Base-by-base conservation (phyloP, 2,113 vertebrate species). In the Dendropsophus ebraccatus region DNA sequence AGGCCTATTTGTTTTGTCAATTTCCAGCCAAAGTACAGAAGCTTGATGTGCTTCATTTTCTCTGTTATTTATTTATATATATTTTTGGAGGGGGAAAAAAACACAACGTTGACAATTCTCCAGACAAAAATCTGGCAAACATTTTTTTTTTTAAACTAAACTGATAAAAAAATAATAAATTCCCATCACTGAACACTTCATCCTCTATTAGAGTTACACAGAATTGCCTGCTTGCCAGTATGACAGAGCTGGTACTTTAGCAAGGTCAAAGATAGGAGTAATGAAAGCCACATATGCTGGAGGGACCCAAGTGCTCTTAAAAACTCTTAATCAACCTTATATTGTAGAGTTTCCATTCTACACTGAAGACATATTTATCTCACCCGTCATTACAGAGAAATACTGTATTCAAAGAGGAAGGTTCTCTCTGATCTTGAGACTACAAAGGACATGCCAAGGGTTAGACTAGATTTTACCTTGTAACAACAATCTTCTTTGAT, bases 1-100 rank as follows among this genome's bases (percentile, higher is more conserved):
- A 5, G 58, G 50, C 76, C 47, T 58, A 80, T 86, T 86, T 86
- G 65, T 86, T 86, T 86, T 80, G 84, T 58, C 84, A 86, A 72
- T 86, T 72, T 80, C 35, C 32, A 58, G 49, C 49, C 50, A 32
- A 41, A 69, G 45, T 58, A 45, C 65, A 16, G 49, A 28, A 67
- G 23, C 47, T 80, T 80, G 65, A 23, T 86, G 82, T 28, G 10
- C 56, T 72, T 80, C 32, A 58, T 72, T 80, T 70, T 58, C 74
- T 67, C 8, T 3, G n/a, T 28, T 72, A 58, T 56, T 80, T 25
- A 23, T 37, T n/a, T 78, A 50, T 16, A 25, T 16, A 45, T 78
- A 19, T 77, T 62, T 78, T 28, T 69, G 14, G 28, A 62, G n/a
- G 25, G 30, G 30, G 14, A 65, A 65, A 45, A 70, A 50, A 45